Conservation (phyloP, 1,140 invertebrate species). For the Himalopsyche phryganea region DNA sequence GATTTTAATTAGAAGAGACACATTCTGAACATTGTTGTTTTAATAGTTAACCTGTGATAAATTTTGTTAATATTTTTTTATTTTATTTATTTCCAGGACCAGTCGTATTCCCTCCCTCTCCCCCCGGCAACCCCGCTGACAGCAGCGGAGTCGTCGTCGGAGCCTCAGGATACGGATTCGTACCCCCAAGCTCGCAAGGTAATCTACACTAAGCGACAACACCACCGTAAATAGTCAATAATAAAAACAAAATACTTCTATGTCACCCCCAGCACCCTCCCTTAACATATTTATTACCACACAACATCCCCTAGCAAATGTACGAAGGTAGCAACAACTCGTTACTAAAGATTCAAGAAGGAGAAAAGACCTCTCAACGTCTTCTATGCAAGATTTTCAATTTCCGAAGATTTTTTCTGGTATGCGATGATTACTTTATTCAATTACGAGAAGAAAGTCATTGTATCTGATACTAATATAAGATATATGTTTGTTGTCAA, state of each 20-base stretch:
- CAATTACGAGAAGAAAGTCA: too few relatives aligned
- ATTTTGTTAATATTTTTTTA: not conserved
- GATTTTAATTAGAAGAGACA: too few relatives aligned
- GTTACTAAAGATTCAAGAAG: too few relatives aligned
- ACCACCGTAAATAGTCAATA: not conserved
- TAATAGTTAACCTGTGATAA: too few relatives aligned
- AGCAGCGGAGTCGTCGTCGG: conserved; percentile 68
- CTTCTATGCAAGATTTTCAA: too few relatives aligned
- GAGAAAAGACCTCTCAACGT: too few relatives aligned
- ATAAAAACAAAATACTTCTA: conserved; percentile 5
- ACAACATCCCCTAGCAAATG: conserved; percentile 10
- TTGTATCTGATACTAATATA: not conserved
- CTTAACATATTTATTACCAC: conserved; percentile 18
- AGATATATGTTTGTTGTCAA: not conserved
- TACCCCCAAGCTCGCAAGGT: conserved; percentile 61
- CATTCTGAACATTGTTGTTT: too few relatives aligned
- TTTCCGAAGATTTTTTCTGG: too few relatives aligned
- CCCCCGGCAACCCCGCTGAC: conserved; percentile 57
- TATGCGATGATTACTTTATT: too few relatives aligned
- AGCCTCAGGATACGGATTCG: conserved; percentile 71
- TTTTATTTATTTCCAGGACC: conserved; percentile 54
- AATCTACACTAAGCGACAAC: conserved; percentile 35
- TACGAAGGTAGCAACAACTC: too few relatives aligned
- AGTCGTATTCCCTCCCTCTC: conserved; percentile 66
- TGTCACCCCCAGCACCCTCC: not conserved